Percentiles rank a stretch among this genome's conserved stretches.
Conservation (phyloP, 1,140 invertebrate genomes). For the Tetramorium parvispinum region DNA sequence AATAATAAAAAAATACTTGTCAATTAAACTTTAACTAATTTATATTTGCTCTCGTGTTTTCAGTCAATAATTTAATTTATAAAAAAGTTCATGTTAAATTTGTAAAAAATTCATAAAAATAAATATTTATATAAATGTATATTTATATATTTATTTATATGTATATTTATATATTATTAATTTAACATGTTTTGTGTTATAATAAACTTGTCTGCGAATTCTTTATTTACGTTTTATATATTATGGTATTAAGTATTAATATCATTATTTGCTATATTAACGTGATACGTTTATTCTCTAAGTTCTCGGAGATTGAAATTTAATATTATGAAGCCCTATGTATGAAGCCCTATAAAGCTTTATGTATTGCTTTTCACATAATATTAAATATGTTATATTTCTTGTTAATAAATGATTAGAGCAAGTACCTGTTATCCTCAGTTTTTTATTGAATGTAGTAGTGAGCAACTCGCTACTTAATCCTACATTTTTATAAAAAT, state of each 20-base stretch:
- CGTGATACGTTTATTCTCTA: background rate
- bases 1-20: conserved; percentile 13
- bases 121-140: background rate
- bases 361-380: no score
- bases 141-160: no score
- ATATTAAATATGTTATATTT: background rate
- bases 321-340: conserved; percentile 5
- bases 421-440: conserved; percentile 21
- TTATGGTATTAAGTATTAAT: background rate
- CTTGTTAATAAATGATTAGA: conserved; percentile 40
- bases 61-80: background rate
- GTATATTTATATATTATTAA: no score
- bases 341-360: no score
- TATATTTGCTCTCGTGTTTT: background rate
- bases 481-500: background rate
- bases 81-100: background rate
- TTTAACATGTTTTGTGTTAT: no score
- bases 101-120: background rate
- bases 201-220: no score
- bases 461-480: background rate
- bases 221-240: background rate
- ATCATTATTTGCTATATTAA: conserved; percentile 28
- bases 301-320: conserved; percentile 23
- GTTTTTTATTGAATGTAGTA: conserved; percentile 18
- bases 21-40: background rate